A percentile compares a stretch with the other conserved stretches of the same genome.
Evolutionary conservation across 2,888 invertebrate genomes (phyloP).

Genomic region (Pachymerium ferrugineum): DNA sequence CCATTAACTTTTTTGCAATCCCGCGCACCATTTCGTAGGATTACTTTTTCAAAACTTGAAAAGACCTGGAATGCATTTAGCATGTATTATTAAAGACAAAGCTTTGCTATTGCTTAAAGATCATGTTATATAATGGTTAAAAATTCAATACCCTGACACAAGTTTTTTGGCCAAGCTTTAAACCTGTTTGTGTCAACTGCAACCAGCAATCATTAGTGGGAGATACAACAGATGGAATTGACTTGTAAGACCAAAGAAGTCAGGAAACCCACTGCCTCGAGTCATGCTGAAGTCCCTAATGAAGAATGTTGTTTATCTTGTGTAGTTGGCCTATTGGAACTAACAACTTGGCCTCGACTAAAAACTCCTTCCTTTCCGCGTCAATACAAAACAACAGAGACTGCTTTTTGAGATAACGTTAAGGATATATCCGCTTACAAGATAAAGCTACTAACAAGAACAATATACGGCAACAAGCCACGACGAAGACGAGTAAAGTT

Average conservation of each 20-base stretch:
- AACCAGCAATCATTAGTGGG: background rate
- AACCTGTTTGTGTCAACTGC: too few species aligned
- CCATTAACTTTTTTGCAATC: constrained; percentile 25
- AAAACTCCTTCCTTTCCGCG: background rate
- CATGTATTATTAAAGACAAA: constrained; percentile 7
- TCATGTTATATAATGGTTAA: background rate
- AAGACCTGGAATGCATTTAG: background rate
- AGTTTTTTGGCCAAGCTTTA: too few species aligned
- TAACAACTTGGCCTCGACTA: too few species aligned
- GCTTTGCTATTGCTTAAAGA: background rate
- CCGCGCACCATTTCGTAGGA: constrained; percentile 1
- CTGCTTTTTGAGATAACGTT: too few species aligned
- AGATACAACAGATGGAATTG: constrained; percentile 1
- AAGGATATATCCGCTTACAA: too few species aligned
- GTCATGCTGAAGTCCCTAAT: background rate
- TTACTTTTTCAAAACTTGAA: constrained; percentile 6
- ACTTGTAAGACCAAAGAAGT: background rate
- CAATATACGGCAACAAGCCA: too few species aligned
- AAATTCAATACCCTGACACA: too few species aligned
- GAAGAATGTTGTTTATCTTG: background rate
- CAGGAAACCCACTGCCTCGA: background rate
- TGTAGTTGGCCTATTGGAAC: too few species aligned
- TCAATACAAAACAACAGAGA: constrained; percentile 5
- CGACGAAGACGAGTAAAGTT: too few species aligned
- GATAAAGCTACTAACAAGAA: too few species aligned